Evolutionary conservation across 2,797 vertebrate genomes (phyloP), one percentile per base, ranked within the genome.

Genomic region (Carduelis carduelis): DNA sequence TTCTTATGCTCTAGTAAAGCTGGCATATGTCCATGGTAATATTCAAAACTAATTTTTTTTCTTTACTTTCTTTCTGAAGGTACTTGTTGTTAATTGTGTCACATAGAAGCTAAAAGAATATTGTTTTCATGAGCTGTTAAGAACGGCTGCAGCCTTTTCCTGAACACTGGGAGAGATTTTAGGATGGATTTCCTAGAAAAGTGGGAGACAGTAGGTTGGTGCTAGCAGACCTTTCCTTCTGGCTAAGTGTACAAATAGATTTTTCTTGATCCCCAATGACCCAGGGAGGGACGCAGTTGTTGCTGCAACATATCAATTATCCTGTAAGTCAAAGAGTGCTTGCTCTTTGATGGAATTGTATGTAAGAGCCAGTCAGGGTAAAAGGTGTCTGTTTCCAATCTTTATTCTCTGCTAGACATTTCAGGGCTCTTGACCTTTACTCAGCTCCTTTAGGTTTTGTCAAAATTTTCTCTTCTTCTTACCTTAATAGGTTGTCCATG

Each of bases 221-320:
- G 81, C 92, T 96, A 96, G 90, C 75, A 86, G 47, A 66, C 56
- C 87, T 94, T 95, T 89, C 68, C 28, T 69, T 90, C 50, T 87
- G 47, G 43, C 72, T 49, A 55, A 69, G 15, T 50, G 19, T 82
- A n/a, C 32, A 71, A 32, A 77, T 28, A 5, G 18, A 28, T 70
- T 91, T 92, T 94, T 90, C 22, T 56, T 61, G 27, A 32, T 59
- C 16, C 3, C 4, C 0, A 0, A 0, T 69, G 60, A 52, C 15
- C 4, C 57, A 69, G 53, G 22, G 46, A 82, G 39, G 23, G 20
- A 74, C 28, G 27, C 14, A 72, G n/a, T 46, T 85, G 26, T 72
- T 50, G 15, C 11, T 61, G 12, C 34, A 64, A 17, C 5, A 4
- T 46, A 24, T 9, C 20, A 0, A 0, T 66, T 3, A 1, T 39